Evolutionary conservation across 2,888 invertebrate genomes (phyloP), one percentile per base, ranked within the genome.

Genomic region (Cybosia mesomella): DNA sequence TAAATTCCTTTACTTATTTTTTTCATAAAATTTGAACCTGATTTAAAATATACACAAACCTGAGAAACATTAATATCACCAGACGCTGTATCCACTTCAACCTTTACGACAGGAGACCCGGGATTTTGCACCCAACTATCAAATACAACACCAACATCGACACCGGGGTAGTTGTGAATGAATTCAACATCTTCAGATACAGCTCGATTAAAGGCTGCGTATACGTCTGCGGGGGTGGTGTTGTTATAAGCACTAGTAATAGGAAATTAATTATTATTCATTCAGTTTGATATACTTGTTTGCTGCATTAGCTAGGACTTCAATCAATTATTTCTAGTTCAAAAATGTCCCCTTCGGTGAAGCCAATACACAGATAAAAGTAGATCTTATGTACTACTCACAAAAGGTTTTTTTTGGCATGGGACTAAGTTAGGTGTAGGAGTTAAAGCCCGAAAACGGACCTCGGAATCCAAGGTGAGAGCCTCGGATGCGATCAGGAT

Each of bases 41-140:
- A n/a, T n/a, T n/a, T n/a, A n/a, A 0, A 24, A 10, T 24, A 15
- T 22, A 24, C 4, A 61, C 61, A 2, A 61, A 61, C 92, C 91
- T 96, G 96, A 15, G 82, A 82, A 1, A 96, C 65, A 8, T 72
- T 83, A 2, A 94, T 87, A 0, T 49, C 70, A 36, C 91, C 91
- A 49, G 85, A 88, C 0, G 67, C 58, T 68, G 88, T 90, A 74
- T 95, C 84, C 3, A 95, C 91, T 15, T 83, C 75, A 0, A 96
- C 96, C 5, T 89, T 93, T 0, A 97, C 77, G 0, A 96, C 91
- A 0, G 97, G 97, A 57, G 95, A 95, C 0, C 96, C 96, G 55
- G 94, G 89, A 73, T 96, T 95, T 63, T 95, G 94, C 0, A 96
- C 95, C 97, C 97, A 97, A 28, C 93, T 95, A 70, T 95, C 94